Evolutionary conservation across 2,113 vertebrate genomes (phyloP), one percentile per base, ranked within the genome.

Genomic region (Lagopus leucura): DNA sequence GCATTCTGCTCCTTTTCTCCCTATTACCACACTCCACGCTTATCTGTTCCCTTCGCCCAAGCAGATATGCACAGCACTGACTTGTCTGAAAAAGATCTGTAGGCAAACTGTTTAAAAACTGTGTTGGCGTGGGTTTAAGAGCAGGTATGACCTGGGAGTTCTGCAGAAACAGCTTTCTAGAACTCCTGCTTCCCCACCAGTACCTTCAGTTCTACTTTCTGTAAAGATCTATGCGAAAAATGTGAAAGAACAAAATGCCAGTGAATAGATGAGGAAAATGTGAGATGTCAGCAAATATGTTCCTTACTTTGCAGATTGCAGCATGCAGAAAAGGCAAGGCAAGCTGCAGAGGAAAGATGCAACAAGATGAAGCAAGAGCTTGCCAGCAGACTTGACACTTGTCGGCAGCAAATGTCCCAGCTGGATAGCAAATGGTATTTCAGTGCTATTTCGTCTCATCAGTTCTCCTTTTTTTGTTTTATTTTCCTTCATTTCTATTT

Each of bases 381-480:
- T 75, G 97, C 98, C 10, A 97, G 95, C 58, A 98, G 94, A 88
- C 98, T 98, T 2, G 94, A 98, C 7, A 82, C 86, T 2, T 95
- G 99, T 79, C 98, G 98, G 94, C 98, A 98, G 48, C 99, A 99
- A 38, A 98, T 99, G 63, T 82, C 97, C 34, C 98, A 99, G 45
- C 96, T 99, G 95, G 98, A 98, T 3, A 95, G 96, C 48, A 98
- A 98, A 86, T 98, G 99, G 99, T 99, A 96, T 50, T 50, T 24
- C 22, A 50, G 6, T 50, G 48, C 12, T 50, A 25, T 55, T 70
- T 65, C 21, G 55, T 50, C 69, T 60, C 7, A 63, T 40, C 28
- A 17, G 27, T 2, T 27, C 42, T 24, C 24, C 36, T 36, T 14
- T 24, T 24, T 38, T 60, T 47, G 81, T 74, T 65, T 60, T 42